These are phyloP conservation scores for Sinocyclocheilus rhinocerous DNA, from an alignment of 2,113 vertebrate genomes.

Conservation along the genomic window DNA sequence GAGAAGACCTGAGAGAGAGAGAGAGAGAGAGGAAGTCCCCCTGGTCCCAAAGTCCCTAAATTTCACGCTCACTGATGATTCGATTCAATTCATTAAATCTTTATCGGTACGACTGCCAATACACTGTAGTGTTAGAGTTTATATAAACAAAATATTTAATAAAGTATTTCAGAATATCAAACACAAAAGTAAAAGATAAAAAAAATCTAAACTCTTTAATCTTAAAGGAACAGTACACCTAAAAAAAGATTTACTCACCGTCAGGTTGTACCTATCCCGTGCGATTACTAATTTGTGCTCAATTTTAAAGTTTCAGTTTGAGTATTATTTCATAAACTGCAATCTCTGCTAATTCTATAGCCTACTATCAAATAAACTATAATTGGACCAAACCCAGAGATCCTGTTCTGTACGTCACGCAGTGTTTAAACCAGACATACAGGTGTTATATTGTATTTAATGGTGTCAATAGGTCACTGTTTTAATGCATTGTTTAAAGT, in stretches of 20 bases:
- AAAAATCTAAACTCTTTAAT: not conserved
- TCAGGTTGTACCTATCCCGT: not conserved
- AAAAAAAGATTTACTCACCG: not conserved
- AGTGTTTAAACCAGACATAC: not conserved
- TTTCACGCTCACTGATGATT: constrained; percentile 5
- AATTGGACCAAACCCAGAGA: not conserved
- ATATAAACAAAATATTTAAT: not conserved
- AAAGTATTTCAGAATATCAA: not conserved
- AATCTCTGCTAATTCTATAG: not conserved
- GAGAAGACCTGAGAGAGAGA: constrained; percentile 9
- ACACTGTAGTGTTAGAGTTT: not conserved
- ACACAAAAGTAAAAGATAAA: not conserved
- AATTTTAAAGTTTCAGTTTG: not conserved
- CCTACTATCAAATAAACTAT: too few relatives aligned
- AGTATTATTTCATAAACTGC: not conserved
- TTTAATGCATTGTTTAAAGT: not conserved
- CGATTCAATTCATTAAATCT: not conserved
- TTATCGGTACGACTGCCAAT: not conserved
- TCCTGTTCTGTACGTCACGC: not conserved
- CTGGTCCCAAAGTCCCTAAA: constrained; percentile 63
- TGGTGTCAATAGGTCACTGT: not conserved
- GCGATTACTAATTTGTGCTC: too few relatives aligned
- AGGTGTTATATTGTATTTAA: not conserved
- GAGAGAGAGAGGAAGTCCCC: constrained; percentile 54
- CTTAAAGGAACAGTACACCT: not conserved